Percentiles rank a stretch among this genome's conserved stretches.
Conservation (phyloP, 2,113 vertebrate genomes). For the Vicugna pacos region DNA sequence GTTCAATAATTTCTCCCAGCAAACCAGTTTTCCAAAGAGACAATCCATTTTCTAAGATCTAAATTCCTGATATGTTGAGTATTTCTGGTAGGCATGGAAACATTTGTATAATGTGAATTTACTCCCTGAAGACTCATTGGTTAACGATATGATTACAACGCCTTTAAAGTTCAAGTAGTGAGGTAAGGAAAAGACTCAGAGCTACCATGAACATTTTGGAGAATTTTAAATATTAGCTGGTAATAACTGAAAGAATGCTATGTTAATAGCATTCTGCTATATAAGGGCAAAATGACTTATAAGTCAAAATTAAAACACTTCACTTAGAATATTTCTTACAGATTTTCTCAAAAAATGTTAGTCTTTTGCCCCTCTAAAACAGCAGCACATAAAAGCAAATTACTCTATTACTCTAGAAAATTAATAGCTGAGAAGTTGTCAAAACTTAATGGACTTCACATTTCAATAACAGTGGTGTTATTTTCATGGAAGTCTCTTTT, state of each 20-base stretch:
- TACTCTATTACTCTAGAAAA: neutral
- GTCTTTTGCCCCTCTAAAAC: neutral
- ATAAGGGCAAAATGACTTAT: neutral
- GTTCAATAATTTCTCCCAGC: neutral
- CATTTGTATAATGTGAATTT: neutral
- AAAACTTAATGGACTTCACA: neutral
- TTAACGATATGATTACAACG: neutral
- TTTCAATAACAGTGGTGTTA: neutral
- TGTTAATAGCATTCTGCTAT: neutral
- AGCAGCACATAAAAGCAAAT: neutral
- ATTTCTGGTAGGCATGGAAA: neutral
- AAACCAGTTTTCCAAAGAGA: neutral
- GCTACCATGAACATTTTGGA: neutral
- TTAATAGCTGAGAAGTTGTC: constrained; percentile 1
- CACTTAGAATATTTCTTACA: neutral
- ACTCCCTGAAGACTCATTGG: neutral
- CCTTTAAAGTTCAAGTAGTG: neutral
- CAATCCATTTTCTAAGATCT: neutral
- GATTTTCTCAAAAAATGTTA: neutral
- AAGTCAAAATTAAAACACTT: neutral
- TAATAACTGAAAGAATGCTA: neutral
- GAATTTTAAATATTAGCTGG: neutral
- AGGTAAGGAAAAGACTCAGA: neutral
- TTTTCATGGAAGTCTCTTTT: neutral
- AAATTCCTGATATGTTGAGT: neutral